These are phyloP conservation scores for Poliocrania exsul DNA, from an alignment of 2,797 vertebrate species.

Conservation along the genomic window DNA sequence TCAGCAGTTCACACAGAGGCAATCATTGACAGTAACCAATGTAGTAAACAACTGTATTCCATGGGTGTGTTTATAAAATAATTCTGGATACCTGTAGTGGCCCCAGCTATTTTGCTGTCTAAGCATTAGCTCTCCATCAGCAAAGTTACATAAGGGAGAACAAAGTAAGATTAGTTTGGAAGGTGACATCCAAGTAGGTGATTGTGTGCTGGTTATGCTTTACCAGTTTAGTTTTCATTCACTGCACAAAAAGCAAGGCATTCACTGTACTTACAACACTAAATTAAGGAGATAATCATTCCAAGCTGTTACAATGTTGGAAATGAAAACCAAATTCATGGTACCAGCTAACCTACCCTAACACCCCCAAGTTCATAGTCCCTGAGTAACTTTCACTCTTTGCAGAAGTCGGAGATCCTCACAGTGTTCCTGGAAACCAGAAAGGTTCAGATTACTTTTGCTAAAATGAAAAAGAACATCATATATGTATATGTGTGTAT, in stretches of 20 bases:
- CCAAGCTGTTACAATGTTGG: not conserved
- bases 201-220: not conserved
- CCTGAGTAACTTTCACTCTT: not conserved
- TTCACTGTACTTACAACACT: not conserved
- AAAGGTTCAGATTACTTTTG: not conserved
- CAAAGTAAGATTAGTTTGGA: not conserved
- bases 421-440: not conserved
- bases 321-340: not conserved
- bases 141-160: not conserved
- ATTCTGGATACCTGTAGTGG: not conserved
- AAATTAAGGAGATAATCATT: not conserved
- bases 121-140: not conserved
- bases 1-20: not conserved
- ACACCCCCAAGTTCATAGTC: not conserved
- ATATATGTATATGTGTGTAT: no score
- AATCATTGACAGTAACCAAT: not conserved
- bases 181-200: not conserved
- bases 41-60: not conserved
- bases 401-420: not conserved
- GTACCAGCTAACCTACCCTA: not conserved
- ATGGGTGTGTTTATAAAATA: not conserved
- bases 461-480: not conserved
- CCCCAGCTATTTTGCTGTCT: not conserved
- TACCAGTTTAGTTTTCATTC: not conserved
- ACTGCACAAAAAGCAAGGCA: not conserved